A percentile compares a stretch with the other conserved stretches of the same genome.
Evolutionary conservation across 2,113 vertebrate genomes (phyloP).

Genomic region (Leptocoma aspasia): DNA sequence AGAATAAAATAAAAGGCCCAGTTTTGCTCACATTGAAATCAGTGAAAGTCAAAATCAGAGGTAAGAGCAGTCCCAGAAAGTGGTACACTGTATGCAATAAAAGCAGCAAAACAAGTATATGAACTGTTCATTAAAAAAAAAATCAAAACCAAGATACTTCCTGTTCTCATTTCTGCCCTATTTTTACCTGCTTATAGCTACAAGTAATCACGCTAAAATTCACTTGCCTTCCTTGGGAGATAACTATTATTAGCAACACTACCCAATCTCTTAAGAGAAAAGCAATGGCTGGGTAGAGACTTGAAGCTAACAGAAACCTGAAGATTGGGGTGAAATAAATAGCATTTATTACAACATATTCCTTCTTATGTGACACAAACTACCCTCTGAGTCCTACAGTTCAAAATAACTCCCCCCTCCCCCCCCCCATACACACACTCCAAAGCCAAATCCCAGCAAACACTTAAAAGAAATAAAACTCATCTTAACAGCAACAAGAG

Average conservation of each 20-base stretch:
- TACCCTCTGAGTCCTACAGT: constrained; percentile 3
- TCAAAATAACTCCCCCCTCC: not conserved
- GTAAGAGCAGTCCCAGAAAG: not conserved
- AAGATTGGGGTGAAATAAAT: constrained; percentile 40
- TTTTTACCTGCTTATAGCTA: constrained; percentile 14
- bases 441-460: constrained; percentile 36
- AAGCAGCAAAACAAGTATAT: not conserved
- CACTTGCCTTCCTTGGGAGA: not conserved
- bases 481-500: constrained; percentile 37
- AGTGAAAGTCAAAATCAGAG: not conserved
- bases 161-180: constrained; percentile 22
- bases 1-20: constrained; percentile 12
- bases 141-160: not conserved
- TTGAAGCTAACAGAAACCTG: constrained; percentile 51
- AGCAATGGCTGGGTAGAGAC: not conserved
- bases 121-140: not conserved
- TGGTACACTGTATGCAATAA: not conserved
- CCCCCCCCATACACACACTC: not conserved
- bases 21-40: not conserved
- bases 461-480: constrained; percentile 5
- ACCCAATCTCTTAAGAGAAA: constrained; percentile 44
- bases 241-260: constrained; percentile 11
- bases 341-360: constrained; percentile 50
- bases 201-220: not conserved
- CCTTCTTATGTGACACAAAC: constrained; percentile 21